Conservation (phyloP, 2,888 invertebrate genomes). For the Rotaria magnacalcarata region DNA sequence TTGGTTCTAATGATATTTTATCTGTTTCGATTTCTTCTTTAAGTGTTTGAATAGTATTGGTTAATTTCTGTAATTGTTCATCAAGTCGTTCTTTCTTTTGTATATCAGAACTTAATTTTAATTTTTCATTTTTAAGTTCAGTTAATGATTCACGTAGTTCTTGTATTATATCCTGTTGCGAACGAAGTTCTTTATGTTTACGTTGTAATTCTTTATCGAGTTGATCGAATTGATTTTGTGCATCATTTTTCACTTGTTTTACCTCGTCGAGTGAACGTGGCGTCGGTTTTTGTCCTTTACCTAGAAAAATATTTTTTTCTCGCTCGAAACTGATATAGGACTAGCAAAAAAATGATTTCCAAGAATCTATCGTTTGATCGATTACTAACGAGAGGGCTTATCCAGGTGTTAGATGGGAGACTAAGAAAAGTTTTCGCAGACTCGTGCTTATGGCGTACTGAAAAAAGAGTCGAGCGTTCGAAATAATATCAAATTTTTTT, state of each 20-base stretch:
- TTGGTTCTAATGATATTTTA: conserved; percentile 9
- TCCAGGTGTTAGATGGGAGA: too few relatives aligned
- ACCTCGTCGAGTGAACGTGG: conserved; percentile 9
- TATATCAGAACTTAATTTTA: conserved; percentile 21
- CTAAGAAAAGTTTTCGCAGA: too few relatives aligned
- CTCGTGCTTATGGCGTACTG: too few relatives aligned
- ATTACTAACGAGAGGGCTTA: too few relatives aligned
- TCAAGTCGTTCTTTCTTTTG: conserved; percentile 37
- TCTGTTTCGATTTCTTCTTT: conserved; percentile 37
- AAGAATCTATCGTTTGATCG: too few relatives aligned
- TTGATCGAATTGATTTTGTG: background rate
- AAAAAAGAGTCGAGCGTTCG: too few relatives aligned
- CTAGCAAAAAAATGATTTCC: too few relatives aligned
- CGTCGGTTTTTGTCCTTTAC: background rate
- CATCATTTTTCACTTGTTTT: background rate
- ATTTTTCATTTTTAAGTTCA: conserved; percentile 33
- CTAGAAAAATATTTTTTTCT: background rate
- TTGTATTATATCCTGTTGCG: background rate
- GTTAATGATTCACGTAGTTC: conserved; percentile 34
- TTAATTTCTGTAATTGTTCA: conserved; percentile 16
- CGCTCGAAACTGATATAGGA: too few relatives aligned
- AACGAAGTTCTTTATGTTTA: conserved; percentile 27
- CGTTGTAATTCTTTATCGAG: conserved; percentile 27
- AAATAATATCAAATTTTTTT: too few relatives aligned
- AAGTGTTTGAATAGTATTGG: background rate